Conservation (phyloP, 2,113 vertebrate genomes). For the Eubucco bourcierii region DNA sequence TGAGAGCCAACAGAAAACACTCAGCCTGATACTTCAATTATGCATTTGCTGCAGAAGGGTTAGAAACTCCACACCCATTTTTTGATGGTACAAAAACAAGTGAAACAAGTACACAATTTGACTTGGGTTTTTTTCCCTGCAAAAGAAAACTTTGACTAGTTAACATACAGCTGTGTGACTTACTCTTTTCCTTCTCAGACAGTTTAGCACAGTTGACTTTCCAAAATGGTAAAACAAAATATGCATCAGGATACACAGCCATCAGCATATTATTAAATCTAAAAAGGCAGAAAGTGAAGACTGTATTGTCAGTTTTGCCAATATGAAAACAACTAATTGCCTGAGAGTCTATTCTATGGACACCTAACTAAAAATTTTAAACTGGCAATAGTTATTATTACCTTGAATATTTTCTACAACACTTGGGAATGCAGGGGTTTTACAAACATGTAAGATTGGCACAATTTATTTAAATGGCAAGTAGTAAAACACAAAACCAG, state of each 20-base stretch:
- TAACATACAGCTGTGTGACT: constrained; percentile 54
- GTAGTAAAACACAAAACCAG: constrained; percentile 55
- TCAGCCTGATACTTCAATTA: constrained; percentile 58
- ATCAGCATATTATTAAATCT: constrained; percentile 34
- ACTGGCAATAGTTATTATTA: constrained; percentile 70
- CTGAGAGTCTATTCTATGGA: constrained; percentile 30
- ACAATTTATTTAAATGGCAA: constrained; percentile 66
- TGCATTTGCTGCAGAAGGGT: constrained; percentile 36
- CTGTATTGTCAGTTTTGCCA: constrained; percentile 43
- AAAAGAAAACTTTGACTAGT: constrained; percentile 41
- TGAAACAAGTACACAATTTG: constrained; percentile 23
- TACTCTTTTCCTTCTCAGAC: background rate
- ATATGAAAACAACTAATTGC: constrained; percentile 41
- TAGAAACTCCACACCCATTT: constrained; percentile 27
- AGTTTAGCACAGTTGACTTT: background rate
- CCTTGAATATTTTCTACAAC: constrained; percentile 54
- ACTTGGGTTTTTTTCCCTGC: background rate
- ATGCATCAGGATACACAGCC: constrained; percentile 12
- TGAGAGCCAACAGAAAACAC: constrained; percentile 66
- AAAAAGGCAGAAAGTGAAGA: constrained; percentile 62
- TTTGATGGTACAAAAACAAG: constrained; percentile 24
- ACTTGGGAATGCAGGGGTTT: constrained; percentile 55
- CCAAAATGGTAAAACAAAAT: background rate
- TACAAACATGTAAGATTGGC: constrained; percentile 71
- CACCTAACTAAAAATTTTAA: constrained; percentile 64